Evolutionary conservation across 2,797 vertebrate genomes (phyloP).

Genomic region (Paramormyrops hopkinsi): DNA sequence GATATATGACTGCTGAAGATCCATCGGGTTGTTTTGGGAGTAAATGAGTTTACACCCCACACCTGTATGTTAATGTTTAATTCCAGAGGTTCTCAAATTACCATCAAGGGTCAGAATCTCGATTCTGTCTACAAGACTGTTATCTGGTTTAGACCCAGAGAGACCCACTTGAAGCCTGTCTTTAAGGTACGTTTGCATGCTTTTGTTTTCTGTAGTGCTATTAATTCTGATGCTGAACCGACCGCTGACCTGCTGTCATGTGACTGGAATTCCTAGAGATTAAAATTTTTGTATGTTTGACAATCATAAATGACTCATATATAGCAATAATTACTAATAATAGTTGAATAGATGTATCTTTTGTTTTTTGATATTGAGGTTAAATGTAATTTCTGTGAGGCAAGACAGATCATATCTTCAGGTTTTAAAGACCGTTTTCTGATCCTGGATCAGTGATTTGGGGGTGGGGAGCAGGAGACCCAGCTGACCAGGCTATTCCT

Average conservation of each 20-base stretch:
- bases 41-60: neutral
- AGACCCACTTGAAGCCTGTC: conserved; percentile 59
- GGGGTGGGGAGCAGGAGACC: neutral
- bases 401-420: neutral
- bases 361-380: neutral
- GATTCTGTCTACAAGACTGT: conserved; percentile 71
- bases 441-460: neutral
- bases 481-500: neutral
- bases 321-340: neutral
- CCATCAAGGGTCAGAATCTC: conserved; percentile 75
- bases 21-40: neutral
- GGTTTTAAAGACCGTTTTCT: neutral
- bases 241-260: neutral
- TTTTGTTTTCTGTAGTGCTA: neutral
- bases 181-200: conserved; percentile 43
- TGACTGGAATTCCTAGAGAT: neutral
- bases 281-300: neutral
- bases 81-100: conserved; percentile 73
- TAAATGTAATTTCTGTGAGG: neutral
- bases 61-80: neutral
- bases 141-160: conserved; percentile 66
- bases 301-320: neutral
- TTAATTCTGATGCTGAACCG: neutral
- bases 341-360: neutral
- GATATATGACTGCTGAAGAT: neutral